Conservation (phyloP, 1,140 invertebrate genomes). For the Ladona fulva region DNA sequence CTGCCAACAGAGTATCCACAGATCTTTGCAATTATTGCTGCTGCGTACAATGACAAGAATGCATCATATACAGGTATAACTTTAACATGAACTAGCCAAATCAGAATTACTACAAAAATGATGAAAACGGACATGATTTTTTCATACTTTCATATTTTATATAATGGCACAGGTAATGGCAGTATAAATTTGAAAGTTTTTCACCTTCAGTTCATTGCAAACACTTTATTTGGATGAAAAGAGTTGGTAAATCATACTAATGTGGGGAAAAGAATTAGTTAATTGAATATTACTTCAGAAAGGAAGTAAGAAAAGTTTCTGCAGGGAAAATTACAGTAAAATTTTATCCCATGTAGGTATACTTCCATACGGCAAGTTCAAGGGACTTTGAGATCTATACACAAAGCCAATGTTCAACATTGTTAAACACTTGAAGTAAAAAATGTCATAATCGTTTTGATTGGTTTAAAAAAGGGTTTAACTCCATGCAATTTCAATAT, state of each 20-base stretch:
- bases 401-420: neutral
- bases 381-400: neutral
- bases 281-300: neutral
- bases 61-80: neutral
- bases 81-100: neutral
- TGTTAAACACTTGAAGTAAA: neutral
- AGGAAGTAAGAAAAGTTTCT: neutral
- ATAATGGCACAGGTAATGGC: slow-evolving; percentile 4
- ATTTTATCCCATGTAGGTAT: neutral
- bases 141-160: neutral
- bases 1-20: neutral
- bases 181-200: slow-evolving; percentile 5
- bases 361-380: neutral
- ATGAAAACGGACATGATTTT: neutral
- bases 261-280: neutral
- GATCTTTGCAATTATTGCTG: neutral
- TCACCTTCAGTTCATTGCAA: neutral
- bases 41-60: neutral
- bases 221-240: neutral
- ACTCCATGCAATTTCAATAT: neutral
- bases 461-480: neutral
- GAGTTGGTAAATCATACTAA: neutral
- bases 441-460: neutral
- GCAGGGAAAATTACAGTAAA: neutral
- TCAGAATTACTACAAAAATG: neutral